Conservation (phyloP, 2,797 vertebrate species). For the Anableps anableps region DNA sequence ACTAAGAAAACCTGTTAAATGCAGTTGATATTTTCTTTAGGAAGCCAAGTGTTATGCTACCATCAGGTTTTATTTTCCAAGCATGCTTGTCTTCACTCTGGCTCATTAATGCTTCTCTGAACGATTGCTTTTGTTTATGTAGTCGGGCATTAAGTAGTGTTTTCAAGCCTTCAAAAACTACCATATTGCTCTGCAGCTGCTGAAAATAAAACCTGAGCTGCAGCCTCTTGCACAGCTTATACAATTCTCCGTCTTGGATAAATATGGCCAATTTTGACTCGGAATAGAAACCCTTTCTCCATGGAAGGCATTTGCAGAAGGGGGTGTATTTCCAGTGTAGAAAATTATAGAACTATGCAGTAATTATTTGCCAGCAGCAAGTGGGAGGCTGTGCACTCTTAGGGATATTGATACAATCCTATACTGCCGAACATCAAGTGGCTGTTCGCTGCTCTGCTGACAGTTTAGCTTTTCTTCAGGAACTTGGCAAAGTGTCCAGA, state of each 20-base stretch:
- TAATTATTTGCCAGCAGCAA: neutral
- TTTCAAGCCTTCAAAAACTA: neutral
- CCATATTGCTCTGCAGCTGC: neutral
- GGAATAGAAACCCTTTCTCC: neutral
- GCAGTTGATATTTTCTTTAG: neutral
- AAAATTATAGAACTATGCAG: neutral
- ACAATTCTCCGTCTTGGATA: neutral
- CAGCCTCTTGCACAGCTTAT: neutral
- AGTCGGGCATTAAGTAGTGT: neutral
- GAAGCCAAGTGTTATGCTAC: neutral
- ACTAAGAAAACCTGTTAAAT: neutral
- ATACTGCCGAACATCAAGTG: neutral
- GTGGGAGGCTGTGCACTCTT: neutral
- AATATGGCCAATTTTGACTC: neutral
- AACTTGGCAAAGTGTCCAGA: neutral
- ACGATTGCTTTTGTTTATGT: neutral
- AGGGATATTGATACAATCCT: neutral
- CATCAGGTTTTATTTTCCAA: neutral
- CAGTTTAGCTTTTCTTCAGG: constrained; percentile 5
- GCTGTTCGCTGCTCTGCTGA: neutral
- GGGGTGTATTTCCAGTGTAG: neutral
- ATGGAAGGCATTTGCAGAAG: neutral
- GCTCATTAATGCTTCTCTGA: neutral
- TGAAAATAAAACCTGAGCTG: neutral
- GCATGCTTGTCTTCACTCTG: neutral